Base-by-base conservation (phyloP, 2,888 invertebrate species). In the Phalangium opilio region DNA sequence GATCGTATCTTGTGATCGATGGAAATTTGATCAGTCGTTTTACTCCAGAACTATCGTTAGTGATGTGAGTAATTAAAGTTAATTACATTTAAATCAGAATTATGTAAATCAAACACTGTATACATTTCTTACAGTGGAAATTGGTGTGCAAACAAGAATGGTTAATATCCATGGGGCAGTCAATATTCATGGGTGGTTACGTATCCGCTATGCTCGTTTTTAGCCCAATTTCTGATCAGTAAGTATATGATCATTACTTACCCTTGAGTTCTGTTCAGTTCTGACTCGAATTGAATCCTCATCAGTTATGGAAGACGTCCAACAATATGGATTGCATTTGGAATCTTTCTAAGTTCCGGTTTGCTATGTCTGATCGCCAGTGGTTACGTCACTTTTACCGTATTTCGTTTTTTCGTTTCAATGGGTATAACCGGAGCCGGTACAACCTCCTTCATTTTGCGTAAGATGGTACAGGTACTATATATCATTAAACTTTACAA, bases 171-270 rank as follows among this genome's bases (percentile, higher is more conserved):
- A 15, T 50, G 38, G 49, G 52, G 12, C 53, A 55, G 38, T 50
- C 54, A 3, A 45, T 51, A 11, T 57, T 49, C 38, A 54, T 56
- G 52, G 45, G 45, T 2, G 56, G 57, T 8, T 49, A 48, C 12
- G 35, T 46, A 18, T 12, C 49, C 3, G 50, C 50, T 1, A 47
- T 43, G 15, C 11, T 56, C 3, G 1, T 55, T 3, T 49, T 52
- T 32, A 55, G 57, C 17, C 48, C 51, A 17, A 18, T 54, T 2
- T 52, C 57, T 2, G 57, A 57, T 42, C 49, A 44, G 53, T 54
- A 45, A 38, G 18, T 38, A 15, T 4, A 5, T 5, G 3, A 12
- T 34, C 34, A 2, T 14, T 2, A 36, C 38, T 10, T 34, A 11
- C n/a, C 1, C 11, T 34, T 34, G 34, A 34, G n/a, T n/a, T 1